phyloP scores from a whole-genome alignment of 2,113 vertebrate species.

The Amphilophus citrinellus region DNA sequence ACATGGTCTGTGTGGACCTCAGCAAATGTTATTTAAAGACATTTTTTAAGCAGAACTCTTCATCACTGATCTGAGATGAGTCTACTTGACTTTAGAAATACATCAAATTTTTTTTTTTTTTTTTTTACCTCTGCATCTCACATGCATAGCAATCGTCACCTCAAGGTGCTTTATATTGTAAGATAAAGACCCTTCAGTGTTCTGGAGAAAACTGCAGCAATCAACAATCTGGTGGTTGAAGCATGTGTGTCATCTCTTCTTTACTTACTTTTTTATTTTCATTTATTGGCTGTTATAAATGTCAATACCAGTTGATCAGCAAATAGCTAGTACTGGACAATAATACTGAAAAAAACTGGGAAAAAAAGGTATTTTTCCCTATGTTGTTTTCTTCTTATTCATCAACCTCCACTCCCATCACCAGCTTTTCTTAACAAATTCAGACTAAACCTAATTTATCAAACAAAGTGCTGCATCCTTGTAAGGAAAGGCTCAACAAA shows the following conservation, averaged over 20 bases:
- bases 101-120: background rate
- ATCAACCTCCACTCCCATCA: background rate
- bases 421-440: slow-evolving; percentile 28
- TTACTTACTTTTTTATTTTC: too few species aligned
- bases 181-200: background rate
- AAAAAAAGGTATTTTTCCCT: background rate
- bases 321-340: too few species aligned
- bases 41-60: too few species aligned
- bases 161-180: too few species aligned
- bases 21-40: too few species aligned
- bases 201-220: background rate
- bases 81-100: too few species aligned
- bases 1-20: background rate
- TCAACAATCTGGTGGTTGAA: too few species aligned
- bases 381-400: background rate
- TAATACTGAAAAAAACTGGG: too few species aligned
- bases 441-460: slow-evolving; percentile 24
- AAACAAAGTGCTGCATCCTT: background rate
- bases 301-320: too few species aligned
- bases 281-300: background rate
- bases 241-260: too few species aligned
- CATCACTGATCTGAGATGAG: too few species aligned
- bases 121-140: background rate
- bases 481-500: background rate
- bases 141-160: too few species aligned